Evolutionary conservation across 2,113 vertebrate genomes (phyloP).

Genomic region (Phodopus roborovskii): DNA sequence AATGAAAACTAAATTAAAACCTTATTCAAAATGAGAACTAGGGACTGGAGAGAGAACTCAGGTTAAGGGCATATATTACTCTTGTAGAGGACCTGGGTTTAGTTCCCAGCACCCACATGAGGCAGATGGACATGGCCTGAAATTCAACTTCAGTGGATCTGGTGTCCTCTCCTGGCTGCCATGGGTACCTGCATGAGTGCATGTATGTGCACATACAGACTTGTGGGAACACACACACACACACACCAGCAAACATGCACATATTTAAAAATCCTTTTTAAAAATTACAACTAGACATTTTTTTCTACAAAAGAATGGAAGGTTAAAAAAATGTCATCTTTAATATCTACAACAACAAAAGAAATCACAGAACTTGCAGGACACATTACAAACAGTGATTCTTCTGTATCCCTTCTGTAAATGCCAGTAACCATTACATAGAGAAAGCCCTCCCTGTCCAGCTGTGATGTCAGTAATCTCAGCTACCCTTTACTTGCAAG

Average conservation of each 20-base stretch:
- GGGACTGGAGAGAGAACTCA: neutral
- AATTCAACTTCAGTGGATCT: neutral
- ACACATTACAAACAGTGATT: neutral
- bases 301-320: conserved; percentile 17
- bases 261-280: neutral
- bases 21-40: neutral
- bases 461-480: neutral
- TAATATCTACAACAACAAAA: neutral
- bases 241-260: neutral
- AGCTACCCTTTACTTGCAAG: neutral
- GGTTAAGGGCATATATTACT: neutral
- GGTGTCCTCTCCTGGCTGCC: neutral
- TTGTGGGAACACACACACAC: neutral
- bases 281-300: neutral
- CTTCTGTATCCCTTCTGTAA: neutral
- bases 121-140: neutral
- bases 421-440: neutral
- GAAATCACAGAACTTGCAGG: neutral
- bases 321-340: neutral
- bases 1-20: neutral
- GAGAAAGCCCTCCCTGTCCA: neutral
- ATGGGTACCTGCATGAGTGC: neutral
- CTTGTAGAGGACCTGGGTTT: neutral
- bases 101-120: neutral
- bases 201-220: neutral